Evolutionary conservation across 1,140 invertebrate species (phyloP).

Genomic region (Akabosia matsudoensis): DNA sequence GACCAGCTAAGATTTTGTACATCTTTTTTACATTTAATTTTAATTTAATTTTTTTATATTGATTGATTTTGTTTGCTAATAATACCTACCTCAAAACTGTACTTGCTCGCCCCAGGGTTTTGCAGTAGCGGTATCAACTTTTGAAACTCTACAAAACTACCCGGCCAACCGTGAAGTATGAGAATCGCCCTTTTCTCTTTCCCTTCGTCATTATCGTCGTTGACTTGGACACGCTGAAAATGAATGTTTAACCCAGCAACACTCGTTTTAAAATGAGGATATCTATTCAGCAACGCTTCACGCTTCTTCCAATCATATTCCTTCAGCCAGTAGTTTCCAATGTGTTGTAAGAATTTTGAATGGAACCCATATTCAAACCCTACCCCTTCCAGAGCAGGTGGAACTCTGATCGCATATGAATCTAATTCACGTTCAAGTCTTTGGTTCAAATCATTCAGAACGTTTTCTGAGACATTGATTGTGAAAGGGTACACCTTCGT

Average conservation of each 20-base stretch:
- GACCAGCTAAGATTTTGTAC: constrained; percentile 55
- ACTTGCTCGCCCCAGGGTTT: constrained; percentile 57
- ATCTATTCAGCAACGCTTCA: constrained; percentile 54
- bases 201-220: constrained; percentile 39
- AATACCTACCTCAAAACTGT: constrained; percentile 67
- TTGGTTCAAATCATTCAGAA: constrained; percentile 51
- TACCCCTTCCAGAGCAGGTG: constrained; percentile 63
- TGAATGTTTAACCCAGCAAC: constrained; percentile 58
- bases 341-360: constrained; percentile 62
- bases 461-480: constrained; percentile 53
- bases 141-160: constrained; percentile 56
- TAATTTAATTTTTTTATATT: constrained; percentile 43
- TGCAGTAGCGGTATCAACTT: constrained; percentile 60
- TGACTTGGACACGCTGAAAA: constrained; percentile 49
- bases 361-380: constrained; percentile 78
- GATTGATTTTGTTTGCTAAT: constrained; percentile 47
- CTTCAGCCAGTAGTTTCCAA: constrained; percentile 59
- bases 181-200: constrained; percentile 50
- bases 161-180: constrained; percentile 61
- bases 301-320: constrained; percentile 56
- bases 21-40: constrained; percentile 52
- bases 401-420: constrained; percentile 50
- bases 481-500: constrained; percentile 54
- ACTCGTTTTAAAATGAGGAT: constrained; percentile 55
- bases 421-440: constrained; percentile 59